Percentiles rank a stretch among this genome's conserved stretches.
Conservation (phyloP, 2,797 vertebrate species). For the Melopsittacus undulatus region DNA sequence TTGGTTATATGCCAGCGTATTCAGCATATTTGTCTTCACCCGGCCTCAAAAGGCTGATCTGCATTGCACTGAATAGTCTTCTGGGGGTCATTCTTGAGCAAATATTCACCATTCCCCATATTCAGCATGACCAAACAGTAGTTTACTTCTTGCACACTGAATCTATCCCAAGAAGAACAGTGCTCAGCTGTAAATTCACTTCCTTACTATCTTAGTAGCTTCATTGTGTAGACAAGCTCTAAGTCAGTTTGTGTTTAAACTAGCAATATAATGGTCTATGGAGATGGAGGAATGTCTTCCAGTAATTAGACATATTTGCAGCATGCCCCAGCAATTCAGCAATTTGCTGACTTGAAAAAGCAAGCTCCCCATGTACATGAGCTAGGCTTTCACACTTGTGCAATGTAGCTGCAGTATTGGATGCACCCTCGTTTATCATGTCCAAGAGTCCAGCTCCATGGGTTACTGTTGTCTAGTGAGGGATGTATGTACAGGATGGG, state of each 20-base stretch:
- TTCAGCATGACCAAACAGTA: not conserved
- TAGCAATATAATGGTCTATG: not conserved
- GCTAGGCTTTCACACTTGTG: not conserved
- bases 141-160: not conserved
- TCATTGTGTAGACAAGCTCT: not conserved
- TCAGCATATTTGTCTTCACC: not conserved
- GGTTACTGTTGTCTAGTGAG: not conserved
- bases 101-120: not conserved
- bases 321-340: not conserved
- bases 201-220: not conserved
- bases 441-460: rapidly evolving
- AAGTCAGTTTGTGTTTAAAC: not conserved
- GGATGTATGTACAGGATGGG: not conserved
- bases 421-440: not conserved
- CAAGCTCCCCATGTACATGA: not conserved
- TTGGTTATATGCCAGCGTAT: not conserved
- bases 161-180: not conserved
- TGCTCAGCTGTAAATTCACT: not conserved
- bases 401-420: not conserved
- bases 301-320: not conserved
- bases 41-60: not conserved
- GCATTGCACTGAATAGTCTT: not conserved
- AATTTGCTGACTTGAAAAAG: not conserved
- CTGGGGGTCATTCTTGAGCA: not conserved
- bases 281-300: not conserved